Evolutionary conservation across 2,888 invertebrate genomes (phyloP).

Genomic region (Protonemura montana): DNA sequence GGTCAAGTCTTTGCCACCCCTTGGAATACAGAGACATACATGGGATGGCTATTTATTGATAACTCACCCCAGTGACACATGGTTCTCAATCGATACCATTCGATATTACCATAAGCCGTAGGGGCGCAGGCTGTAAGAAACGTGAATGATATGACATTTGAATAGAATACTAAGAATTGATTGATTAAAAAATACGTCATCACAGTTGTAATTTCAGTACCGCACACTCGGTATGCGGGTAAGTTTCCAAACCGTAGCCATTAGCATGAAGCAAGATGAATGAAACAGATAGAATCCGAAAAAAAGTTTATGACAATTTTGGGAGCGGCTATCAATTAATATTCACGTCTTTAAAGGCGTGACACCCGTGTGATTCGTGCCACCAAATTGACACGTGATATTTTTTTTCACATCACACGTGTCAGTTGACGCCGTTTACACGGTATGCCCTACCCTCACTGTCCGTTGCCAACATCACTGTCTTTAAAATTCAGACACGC

Average conservation of each 20-base stretch:
- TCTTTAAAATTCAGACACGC: not conserved
- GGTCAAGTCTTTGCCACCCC: not conserved
- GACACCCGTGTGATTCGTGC: not conserved
- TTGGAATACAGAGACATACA: not conserved
- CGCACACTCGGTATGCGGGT: too few relatives aligned
- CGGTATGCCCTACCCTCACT: not conserved
- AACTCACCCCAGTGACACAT: not conserved
- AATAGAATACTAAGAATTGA: not conserved
- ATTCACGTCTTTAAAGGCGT: not conserved
- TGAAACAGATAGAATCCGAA: not conserved
- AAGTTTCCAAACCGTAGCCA: not conserved
- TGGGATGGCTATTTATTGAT: not conserved
- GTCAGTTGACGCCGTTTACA: not conserved
- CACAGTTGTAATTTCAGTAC: not conserved
- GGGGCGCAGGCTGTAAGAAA: not conserved
- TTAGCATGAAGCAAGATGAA: not conserved
- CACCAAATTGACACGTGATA: not conserved
- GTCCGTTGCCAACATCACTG: not conserved
- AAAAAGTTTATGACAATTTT: not conserved
- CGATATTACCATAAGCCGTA: not conserved
- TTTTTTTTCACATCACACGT: too few relatives aligned
- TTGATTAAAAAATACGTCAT: not conserved
- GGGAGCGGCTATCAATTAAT: not conserved
- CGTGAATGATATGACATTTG: not conserved
- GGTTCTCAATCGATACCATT: not conserved